These are phyloP conservation scores for Sebastiscus albofasciatus DNA, from an alignment of 2,797 vertebrate genomes.

Conservation along the genomic window DNA sequence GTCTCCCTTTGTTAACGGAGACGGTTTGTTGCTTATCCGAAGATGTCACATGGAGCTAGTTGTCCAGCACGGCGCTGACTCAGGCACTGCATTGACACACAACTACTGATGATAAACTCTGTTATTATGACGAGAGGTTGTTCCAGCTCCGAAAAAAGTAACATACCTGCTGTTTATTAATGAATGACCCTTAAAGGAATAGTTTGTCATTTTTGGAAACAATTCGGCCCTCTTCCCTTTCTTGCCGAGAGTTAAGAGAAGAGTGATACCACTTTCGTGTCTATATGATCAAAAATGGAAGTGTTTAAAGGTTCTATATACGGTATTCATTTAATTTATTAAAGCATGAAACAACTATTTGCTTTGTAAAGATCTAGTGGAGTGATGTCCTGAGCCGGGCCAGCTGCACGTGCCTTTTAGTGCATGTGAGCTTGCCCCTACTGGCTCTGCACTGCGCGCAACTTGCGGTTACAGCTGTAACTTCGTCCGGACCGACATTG, in stretches of 20 bases:
- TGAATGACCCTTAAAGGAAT: neutral
- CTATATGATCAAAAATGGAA: no score
- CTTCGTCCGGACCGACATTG: no score
- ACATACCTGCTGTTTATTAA: neutral
- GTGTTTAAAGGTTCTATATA: no score
- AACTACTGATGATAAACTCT: neutral
- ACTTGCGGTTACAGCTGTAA: no score
- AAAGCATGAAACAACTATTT: no score
- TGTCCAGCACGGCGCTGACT: neutral
- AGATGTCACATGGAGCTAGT: neutral
- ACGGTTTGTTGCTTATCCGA: neutral
- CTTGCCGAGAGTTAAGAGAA: neutral
- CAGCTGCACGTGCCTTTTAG: no score
- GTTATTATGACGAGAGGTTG: neutral
- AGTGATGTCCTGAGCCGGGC: neutral
- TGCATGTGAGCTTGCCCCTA: no score
- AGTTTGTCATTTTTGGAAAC: neutral
- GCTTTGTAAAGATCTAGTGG: neutral
- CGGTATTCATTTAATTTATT: no score
- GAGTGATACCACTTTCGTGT: no score
- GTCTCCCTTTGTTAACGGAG: constrained; percentile 3
- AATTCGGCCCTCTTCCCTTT: neutral
- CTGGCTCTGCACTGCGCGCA: no score
- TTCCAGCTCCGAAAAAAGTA: neutral
- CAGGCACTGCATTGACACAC: constrained; percentile 2